Evolutionary conservation across 2,888 invertebrate genomes (phyloP).

Genomic region (Alcis repandata): DNA sequence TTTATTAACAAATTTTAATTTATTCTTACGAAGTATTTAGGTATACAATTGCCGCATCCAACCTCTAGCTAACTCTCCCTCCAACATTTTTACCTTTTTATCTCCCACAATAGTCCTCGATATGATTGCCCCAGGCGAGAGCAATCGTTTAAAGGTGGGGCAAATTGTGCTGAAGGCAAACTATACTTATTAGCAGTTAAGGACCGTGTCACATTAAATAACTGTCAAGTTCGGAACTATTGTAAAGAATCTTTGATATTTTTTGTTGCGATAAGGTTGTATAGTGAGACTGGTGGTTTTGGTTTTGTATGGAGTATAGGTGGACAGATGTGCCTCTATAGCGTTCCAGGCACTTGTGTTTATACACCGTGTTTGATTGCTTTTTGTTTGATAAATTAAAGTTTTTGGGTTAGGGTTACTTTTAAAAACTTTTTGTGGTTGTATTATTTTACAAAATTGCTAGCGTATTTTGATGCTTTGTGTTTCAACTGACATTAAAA

Average conservation of each 20-base stretch:
- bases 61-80: conserved; percentile 21
- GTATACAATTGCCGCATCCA: conserved; percentile 33
- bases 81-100: conserved; percentile 72
- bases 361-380: conserved; percentile 41
- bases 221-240: not conserved
- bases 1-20: too few species aligned
- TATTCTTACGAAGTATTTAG: not conserved
- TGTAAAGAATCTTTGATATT: not conserved
- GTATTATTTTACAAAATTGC: not conserved
- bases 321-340: conserved; percentile 50
- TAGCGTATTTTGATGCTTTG: not conserved
- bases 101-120: conserved; percentile 77
- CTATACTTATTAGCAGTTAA: conserved; percentile 7
- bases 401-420: conserved; percentile 27
- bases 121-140: conserved; percentile 70
- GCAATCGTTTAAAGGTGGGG: conserved; percentile 47
- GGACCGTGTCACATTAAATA: conserved; percentile 25
- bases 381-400: conserved; percentile 38
- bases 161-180: conserved; percentile 35
- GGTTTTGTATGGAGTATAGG: conserved; percentile 6
- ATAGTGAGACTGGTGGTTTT: not conserved
- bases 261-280: conserved; percentile 17
- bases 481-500: too few species aligned
- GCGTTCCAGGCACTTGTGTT: conserved; percentile 38
- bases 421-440: conserved; percentile 6